Base-by-base conservation (phyloP, 2,113 vertebrate genomes). In the Alligator mississippiensis region DNA sequence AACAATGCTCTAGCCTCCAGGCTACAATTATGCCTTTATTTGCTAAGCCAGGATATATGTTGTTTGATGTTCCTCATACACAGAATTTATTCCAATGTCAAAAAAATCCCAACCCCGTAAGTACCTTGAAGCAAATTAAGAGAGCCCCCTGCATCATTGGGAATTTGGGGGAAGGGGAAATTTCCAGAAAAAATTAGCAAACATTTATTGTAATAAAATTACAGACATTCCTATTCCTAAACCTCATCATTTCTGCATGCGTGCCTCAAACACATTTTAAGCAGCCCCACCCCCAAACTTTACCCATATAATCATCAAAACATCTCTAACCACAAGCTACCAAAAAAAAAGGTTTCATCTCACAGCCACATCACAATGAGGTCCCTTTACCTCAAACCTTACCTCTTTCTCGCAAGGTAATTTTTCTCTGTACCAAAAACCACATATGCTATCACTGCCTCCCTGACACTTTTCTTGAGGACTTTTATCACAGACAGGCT, bases 361-460 rank as follows among this genome's bases (percentile, higher is more conserved):
- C 2, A 1, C 80, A 97, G 90, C 96, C 97, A 97, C 96, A 97
- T 96, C 96, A 97, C 72, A 97, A 75, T 90, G 95, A 95, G 63
- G 76, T 97, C 77, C 77, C 34, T 0, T 93, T 82, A 95, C 94
- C 96, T 94, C 95, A 97, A 90, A 96, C 92, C 95, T 88, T 94
- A 9, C 70, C 85, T 60, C 38, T 63, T 91, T 74, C 80, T 94
- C 89, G 25, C 57, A 96, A 96, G 86, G 89, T 89, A 84, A 90
- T 95, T 89, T 91, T 91, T 24, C 80, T 70, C 63, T 60, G 47
- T 90, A 0, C 57, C 89, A 74, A 96, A 47, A 96, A 97, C 96
- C 96, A 87, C 95, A 96, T 63, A 58, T 11, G 86, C 18, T 10
- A 78, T 95, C 79, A 77, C 66, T 74, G 70, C 70, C 54, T 57